phyloP scores from a whole-genome alignment of 1,140 invertebrate species.

The Thrips palmi region DNA sequence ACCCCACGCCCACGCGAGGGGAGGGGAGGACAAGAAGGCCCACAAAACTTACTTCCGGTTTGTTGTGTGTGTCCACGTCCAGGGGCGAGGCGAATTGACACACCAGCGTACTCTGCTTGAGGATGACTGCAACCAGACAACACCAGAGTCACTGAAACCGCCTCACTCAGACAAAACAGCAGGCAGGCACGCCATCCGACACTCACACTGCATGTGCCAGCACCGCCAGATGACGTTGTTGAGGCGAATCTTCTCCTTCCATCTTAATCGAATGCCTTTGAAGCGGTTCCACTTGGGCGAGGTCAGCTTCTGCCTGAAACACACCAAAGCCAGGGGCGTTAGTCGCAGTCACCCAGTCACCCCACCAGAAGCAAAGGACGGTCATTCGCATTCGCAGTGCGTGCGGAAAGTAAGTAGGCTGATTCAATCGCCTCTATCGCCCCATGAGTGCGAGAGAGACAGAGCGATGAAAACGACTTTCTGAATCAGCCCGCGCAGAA shows the following conservation, averaged over 20 bases:
- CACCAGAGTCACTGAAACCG: no score
- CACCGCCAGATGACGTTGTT: constrained; percentile 99
- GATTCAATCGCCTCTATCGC: no score
- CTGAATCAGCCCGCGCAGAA: no score
- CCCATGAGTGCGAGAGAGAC: no score
- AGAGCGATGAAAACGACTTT: no score
- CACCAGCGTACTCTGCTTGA: constrained; percentile 72
- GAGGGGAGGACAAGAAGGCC: no score
- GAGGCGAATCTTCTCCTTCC: constrained; percentile 96
- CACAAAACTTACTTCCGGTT: constrained; percentile 77
- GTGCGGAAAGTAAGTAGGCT: no score
- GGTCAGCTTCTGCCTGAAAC: constrained; percentile 85
- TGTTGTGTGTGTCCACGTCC: constrained; percentile 86
- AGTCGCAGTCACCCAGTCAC: not conserved
- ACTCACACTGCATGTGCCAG: constrained; percentile 99
- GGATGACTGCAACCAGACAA: constrained; percentile 59
- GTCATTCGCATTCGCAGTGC: not conserved
- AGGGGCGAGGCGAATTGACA: constrained; percentile 91
- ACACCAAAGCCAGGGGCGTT: constrained; percentile 19
- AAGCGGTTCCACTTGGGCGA: constrained; percentile 99
- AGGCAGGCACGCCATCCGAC: no score
- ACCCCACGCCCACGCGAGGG: no score
- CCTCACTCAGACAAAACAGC: not conserved
- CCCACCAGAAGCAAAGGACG: not conserved
- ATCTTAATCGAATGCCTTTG: constrained; percentile 87